phyloP scores from a whole-genome alignment of 2,797 vertebrate genomes.

The Takifugu rubripes region DNA sequence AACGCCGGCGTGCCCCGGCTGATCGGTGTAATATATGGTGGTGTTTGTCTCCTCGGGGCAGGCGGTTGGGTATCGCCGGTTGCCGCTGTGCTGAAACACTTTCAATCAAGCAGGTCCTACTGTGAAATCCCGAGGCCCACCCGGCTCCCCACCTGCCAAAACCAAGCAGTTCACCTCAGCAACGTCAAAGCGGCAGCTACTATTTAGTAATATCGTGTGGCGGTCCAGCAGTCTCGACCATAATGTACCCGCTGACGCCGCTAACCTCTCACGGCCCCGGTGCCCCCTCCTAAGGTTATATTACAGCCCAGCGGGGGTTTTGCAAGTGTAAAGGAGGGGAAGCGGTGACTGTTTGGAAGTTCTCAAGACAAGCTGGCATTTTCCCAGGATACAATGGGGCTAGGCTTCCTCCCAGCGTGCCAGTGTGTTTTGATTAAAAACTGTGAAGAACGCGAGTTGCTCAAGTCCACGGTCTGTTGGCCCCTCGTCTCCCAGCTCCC shows the following conservation, averaged over 20 bases:
- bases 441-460: constrained; percentile 47
- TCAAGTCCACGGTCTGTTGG: constrained; percentile 58
- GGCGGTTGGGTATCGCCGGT: constrained; percentile 59
- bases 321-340: constrained; percentile 55
- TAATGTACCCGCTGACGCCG: constrained; percentile 69
- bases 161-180: constrained; percentile 76
- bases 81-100: constrained; percentile 64
- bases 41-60: constrained; percentile 59
- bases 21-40: constrained; percentile 68
- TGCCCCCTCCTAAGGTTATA: constrained; percentile 71
- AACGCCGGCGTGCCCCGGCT: constrained; percentile 47
- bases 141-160: constrained; percentile 62
- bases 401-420: constrained; percentile 69
- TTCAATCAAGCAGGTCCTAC: constrained; percentile 76
- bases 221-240: constrained; percentile 57
- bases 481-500: constrained; percentile 24
- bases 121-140: constrained; percentile 55
- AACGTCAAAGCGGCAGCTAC: constrained; percentile 73
- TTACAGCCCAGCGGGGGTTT: constrained; percentile 76
- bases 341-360: constrained; percentile 66
- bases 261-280: constrained; percentile 59
- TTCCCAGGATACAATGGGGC: constrained; percentile 71
- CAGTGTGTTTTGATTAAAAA: constrained; percentile 75
- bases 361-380: constrained; percentile 71
- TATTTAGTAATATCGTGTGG: constrained; percentile 76